Evolutionary conservation across 2,113 vertebrate genomes (phyloP).

Genomic region (Pachyramphus minor): DNA sequence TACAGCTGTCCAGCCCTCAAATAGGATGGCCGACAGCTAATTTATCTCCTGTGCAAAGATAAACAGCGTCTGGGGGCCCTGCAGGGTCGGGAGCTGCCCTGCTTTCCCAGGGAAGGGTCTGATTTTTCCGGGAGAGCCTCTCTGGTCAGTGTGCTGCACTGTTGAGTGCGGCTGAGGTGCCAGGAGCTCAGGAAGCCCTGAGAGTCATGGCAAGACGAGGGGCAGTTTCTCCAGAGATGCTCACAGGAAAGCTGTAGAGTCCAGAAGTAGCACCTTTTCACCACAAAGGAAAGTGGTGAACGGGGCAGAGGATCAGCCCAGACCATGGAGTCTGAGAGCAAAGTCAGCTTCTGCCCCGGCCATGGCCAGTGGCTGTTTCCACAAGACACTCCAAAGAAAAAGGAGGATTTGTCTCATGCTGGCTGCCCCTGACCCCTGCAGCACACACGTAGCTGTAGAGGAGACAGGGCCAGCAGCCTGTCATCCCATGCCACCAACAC

Average conservation of each 20-base stretch:
- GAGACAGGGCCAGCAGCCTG: neutral
- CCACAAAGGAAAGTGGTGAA: fast-evolving
- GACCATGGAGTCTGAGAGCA: neutral
- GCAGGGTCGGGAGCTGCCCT: neutral
- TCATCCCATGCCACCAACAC: neutral
- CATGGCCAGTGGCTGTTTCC: neutral
- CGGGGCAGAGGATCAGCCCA: fast-evolving
- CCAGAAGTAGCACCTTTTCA: neutral
- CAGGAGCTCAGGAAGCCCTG: fast-evolving
- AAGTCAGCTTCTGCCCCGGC: neutral
- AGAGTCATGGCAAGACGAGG: neutral
- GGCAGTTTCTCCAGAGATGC: neutral
- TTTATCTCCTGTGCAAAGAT: constrained; percentile 38
- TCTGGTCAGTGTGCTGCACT: neutral
- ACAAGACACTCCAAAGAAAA: fast-evolving
- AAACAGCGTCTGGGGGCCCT: constrained; percentile 23
- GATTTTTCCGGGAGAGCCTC: neutral
- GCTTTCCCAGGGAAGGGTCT: neutral
- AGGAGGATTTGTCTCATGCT: neutral
- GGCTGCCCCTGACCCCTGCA: neutral
- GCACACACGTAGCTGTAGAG: fast-evolving
- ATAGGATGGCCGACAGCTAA: constrained; percentile 2
- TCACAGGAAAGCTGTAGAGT: neutral
- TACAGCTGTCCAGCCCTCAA: constrained; percentile 8
- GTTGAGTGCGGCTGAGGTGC: neutral